These are phyloP conservation scores for Crambe crambe DNA, from an alignment of 37 sponge, comb jelly and placozoan species.

Conservation along the genomic window DNA sequence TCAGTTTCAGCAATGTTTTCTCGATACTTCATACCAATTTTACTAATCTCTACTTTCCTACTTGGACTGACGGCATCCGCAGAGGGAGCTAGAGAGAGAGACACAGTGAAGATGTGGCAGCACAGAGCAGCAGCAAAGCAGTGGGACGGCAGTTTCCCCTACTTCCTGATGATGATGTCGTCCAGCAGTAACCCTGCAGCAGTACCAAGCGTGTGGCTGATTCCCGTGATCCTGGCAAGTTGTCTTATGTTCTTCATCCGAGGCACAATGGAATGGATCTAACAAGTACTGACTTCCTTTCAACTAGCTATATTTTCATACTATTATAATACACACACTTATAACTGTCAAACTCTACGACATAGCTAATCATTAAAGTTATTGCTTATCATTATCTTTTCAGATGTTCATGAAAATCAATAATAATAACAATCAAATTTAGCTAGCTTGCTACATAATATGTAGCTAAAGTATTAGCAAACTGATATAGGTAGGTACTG, in stretches of 20 bases:
- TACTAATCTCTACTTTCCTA: not conserved
- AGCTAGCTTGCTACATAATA: not conserved
- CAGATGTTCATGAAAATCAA: no score
- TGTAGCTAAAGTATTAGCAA: not conserved
- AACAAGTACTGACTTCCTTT: not conserved
- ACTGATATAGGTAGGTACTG: no score
- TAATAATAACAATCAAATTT: not conserved
- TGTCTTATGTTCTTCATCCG: not conserved
- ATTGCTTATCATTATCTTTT: no score
- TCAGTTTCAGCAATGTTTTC: no score
- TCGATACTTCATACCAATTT: no score
- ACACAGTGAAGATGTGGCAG: no score
- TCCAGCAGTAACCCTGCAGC: not conserved
- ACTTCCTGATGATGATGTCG: not conserved
- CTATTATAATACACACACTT: no score
- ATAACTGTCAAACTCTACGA: no score
- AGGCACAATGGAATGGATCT: slow-evolving; percentile 5
- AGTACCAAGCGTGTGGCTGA: not conserved
- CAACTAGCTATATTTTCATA: no score
- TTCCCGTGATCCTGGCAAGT: not conserved
- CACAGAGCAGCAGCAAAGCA: no score
- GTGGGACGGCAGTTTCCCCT: not conserved
- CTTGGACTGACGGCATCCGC: not conserved
- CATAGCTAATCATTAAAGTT: no score
- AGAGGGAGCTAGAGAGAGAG: not conserved